Base-by-base conservation (phyloP, 92 coral and sea anemone species). In the Zoanthus sociatus region DNA sequence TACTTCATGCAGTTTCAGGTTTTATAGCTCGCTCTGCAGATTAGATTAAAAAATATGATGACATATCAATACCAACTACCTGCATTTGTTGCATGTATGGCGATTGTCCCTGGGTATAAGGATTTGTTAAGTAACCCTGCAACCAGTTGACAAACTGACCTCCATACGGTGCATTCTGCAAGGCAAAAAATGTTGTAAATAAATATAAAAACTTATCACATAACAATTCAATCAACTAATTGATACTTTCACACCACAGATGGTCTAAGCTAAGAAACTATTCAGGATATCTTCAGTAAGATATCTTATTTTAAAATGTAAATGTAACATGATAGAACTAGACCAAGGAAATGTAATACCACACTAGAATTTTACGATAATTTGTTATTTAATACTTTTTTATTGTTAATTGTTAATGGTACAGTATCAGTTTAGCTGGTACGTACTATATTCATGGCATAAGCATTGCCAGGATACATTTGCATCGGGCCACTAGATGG, bases 51-150 rank as follows among this genome's bases (percentile, higher is more conserved):
- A 37, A 37, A 37, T 37, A 37, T 2, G 1, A 37, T 37, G 3
- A 37, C 42, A 1, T 37, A 37, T 37, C 42, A 37, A 37, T 37
- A 4, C 3, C 42, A 37, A 37, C 64, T 58, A 58, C 85, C 85
- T 64, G 85, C 85, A 81, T 81, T 46, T 81, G 85, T 42, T 81
- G 85, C 85, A 66, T 81, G 74, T 66, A 81, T 1, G 85, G 85
- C 5, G 66, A 21, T 20, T 81, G 85, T 68, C 73, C 73, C 16
- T 81, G 85, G 6, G 75, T 70, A 81, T 81, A 81, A 46, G 85
- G 85, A 46, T 81, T 81, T 81, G 85, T 50, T n/a, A 81, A 51
- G 75, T 81, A 81, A 20, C 85, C 85, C 61, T 81, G 85, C 73
- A 81, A 47, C 85, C 85, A 81, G 85, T 64, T 81, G 6, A 81